A percentile compares a stretch with the other conserved stretches of the same genome.
phyloP scores from a whole-genome alignment of 2,888 invertebrate species.

The Tetragonula carbonaria region DNA sequence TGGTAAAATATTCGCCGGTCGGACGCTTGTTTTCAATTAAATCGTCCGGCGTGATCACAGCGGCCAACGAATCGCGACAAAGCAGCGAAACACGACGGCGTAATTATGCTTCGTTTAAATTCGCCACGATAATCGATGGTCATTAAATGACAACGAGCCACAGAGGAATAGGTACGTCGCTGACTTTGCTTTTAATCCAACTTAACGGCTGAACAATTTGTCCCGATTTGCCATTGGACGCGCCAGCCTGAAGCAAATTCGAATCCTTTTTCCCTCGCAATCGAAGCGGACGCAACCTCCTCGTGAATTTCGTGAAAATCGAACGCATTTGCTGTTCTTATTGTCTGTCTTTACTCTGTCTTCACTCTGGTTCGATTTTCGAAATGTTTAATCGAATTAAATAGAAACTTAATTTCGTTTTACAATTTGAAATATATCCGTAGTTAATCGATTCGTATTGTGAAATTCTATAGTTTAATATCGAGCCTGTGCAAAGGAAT shows the following conservation, averaged over 20 bases:
- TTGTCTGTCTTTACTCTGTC: background rate
- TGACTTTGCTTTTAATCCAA: conserved; percentile 63
- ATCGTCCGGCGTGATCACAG: conserved; percentile 43
- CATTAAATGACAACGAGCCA: conserved; percentile 52
- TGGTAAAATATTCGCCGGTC: background rate
- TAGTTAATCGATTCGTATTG: background rate
- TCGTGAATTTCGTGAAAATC: conserved; percentile 5
- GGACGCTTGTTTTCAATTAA: conserved; percentile 59
- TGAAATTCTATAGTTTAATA: no score
- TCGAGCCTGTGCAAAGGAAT: no score
- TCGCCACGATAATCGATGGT: conserved; percentile 66
- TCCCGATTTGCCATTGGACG: conserved; percentile 28
- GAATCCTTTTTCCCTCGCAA: conserved; percentile 46
- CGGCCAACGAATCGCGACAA: conserved; percentile 54
- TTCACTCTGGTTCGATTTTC: background rate
- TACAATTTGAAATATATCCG: background rate
- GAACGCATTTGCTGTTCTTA: background rate
- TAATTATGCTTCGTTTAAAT: conserved; percentile 67
- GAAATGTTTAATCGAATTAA: background rate
- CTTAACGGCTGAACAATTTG: conserved; percentile 59
- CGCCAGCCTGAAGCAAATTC: conserved; percentile 34
- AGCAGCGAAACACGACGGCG: conserved; percentile 51
- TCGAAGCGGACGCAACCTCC: conserved; percentile 23
- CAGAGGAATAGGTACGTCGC: conserved; percentile 33
- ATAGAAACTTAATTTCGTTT: background rate